Percentiles rank a stretch among this genome's conserved stretches.
phyloP scores from a whole-genome alignment of 2,797 vertebrate genomes.

The Knipowitschia caucasica region DNA sequence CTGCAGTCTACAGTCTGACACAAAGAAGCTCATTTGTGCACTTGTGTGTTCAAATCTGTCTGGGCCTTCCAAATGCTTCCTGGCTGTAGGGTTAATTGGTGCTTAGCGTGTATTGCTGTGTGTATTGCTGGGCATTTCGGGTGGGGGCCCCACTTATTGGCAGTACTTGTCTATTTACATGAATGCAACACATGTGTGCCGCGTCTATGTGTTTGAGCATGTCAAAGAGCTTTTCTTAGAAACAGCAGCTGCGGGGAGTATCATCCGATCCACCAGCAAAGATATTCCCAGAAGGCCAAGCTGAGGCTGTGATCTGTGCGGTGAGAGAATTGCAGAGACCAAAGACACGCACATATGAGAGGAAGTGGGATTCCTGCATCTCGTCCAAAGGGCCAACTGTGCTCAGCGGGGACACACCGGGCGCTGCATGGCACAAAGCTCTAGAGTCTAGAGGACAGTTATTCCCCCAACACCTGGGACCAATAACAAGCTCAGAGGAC shows the following conservation, averaged over 20 bases:
- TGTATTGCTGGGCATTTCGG: conserved; percentile 29
- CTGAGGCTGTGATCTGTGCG: conserved; percentile 59
- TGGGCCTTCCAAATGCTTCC: conserved; percentile 27
- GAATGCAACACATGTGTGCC: conserved; percentile 23
- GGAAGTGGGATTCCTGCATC: conserved; percentile 62
- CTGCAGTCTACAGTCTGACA: conserved; percentile 47
- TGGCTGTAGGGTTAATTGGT: conserved; percentile 47
- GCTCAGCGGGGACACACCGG: conserved; percentile 46
- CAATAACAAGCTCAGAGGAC: conserved; percentile 58
- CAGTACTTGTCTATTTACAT: conserved; percentile 40
- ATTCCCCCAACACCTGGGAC: conserved; percentile 58
- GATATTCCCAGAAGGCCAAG: conserved; percentile 71
- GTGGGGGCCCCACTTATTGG: conserved; percentile 15
- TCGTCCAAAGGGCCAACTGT: conserved; percentile 45
- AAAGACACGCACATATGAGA: conserved; percentile 35
- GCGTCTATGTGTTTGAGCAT: conserved; percentile 20
- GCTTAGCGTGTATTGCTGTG: conserved; percentile 33
- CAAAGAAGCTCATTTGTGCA: conserved; percentile 35
- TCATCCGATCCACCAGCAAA: conserved; percentile 60
- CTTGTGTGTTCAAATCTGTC: conserved; percentile 26
- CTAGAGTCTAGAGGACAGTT: conserved; percentile 62
- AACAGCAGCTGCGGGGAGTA: conserved; percentile 71
- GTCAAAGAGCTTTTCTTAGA: conserved; percentile 74
- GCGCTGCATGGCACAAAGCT: conserved; percentile 44
- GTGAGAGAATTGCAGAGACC: conserved; percentile 50